Base-by-base conservation (phyloP, 2,797 vertebrate species). In the Spea hammondii region DNA sequence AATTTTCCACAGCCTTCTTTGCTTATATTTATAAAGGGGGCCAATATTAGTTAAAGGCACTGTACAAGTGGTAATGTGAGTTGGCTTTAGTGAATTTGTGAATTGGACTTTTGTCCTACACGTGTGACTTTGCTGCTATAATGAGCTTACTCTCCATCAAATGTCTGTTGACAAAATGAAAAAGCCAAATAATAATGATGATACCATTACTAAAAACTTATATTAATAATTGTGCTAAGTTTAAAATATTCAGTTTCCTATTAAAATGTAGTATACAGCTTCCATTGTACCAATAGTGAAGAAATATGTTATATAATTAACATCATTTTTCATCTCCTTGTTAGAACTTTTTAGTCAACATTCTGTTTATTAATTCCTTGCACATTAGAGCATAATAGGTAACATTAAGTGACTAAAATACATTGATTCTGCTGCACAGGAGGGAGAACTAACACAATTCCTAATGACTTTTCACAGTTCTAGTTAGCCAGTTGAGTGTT, bases 391-490 rank as follows among this genome's bases (percentile, higher is more conserved):
- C 10, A 62, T n/a, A 59, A 67, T 68, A 50, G 45, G 50, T 70
- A 46, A 51, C 32, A 65, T 59, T 77, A 71, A 65, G 47, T 74
- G n/a, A 7, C 54, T 62, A 13, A 32, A 79, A 64, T 8, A 7
- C 70, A 77, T 60, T 80, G 71, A 70, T 66, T 79, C 65, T 70
- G 50, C 12, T 53, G 79, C 68, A 50, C 50, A 14, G 13, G 14
- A 45, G 65, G 49, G 6, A 60, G 5, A 59, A 66, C 13, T 45
- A 66, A 70, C 77, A 46, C 73, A 48, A 32, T 59, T 13, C 50
- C 73, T 72, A 17, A 13, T 14, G 76, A 65, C 53, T 74, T 80
- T 76, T 79, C 73, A 80, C 68, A 75, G 59, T 76, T 65, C 65
- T 79, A 80, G 76, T 70, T 60, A 79, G 45, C 44, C 11, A 46